phyloP scores from a whole-genome alignment of 1,140 invertebrate species.

The Calosoma granatense region DNA sequence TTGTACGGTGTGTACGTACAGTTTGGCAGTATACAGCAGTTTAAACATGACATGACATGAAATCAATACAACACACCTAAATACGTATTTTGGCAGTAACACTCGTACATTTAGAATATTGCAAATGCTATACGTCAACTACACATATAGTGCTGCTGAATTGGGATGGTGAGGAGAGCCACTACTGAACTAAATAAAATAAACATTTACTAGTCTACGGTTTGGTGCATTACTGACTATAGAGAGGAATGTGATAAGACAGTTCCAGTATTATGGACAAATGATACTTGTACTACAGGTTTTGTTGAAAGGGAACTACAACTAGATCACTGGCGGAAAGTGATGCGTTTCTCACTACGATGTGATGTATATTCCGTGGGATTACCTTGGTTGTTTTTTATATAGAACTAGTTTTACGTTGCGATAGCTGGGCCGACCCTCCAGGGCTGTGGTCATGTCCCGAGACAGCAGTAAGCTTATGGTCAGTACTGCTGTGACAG shows the following conservation, averaged over 20 bases:
- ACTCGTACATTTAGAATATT: neutral
- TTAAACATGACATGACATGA: too few species aligned
- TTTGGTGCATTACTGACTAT: neutral
- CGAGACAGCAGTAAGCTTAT: conserved; percentile 70
- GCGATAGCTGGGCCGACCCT: neutral
- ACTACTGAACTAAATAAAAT: neutral
- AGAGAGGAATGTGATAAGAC: too few species aligned
- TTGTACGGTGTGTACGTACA: too few species aligned
- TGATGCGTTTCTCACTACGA: neutral
- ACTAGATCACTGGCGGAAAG: neutral
- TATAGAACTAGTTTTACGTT: neutral
- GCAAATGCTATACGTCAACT: neutral
- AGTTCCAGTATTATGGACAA: too few species aligned
- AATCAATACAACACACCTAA: neutral
- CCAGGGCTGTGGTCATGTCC: conserved; percentile 62
- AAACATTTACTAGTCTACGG: neutral
- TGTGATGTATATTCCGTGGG: neutral
- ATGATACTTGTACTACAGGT: neutral
- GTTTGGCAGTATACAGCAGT: too few species aligned
- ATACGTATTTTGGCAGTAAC: neutral
- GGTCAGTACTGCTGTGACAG: conserved; percentile 84
- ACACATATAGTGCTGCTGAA: neutral
- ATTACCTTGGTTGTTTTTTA: neutral
- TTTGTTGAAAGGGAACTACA: neutral
- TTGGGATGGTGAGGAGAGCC: neutral